Percentiles rank a stretch among this genome's conserved stretches.
These are phyloP conservation scores for Microctenopoma lineatum DNA, from an alignment of 2,797 vertebrate species.

Conservation along the genomic window DNA sequence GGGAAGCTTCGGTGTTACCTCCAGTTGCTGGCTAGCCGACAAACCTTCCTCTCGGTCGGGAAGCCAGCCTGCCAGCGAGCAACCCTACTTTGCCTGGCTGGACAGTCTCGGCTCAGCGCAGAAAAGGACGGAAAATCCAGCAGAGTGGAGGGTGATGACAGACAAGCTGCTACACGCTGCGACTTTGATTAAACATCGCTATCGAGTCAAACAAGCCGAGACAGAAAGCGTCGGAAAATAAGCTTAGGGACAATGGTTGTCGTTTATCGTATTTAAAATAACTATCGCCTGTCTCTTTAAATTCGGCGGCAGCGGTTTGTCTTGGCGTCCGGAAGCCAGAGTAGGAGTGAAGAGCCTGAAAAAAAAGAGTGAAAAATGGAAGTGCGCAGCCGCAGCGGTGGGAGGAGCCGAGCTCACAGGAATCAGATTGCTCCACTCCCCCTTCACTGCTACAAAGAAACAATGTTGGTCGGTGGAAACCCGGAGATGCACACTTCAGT, in stretches of 20 bases:
- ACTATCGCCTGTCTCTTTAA: conserved; percentile 88
- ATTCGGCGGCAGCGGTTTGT: conserved; percentile 87
- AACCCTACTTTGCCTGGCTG: conserved; percentile 78
- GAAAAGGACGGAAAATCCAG: conserved; percentile 67
- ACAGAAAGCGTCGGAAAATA: conserved; percentile 58
- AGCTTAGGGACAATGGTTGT: conserved; percentile 80
- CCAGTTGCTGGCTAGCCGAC: conserved; percentile 81
- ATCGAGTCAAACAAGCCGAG: conserved; percentile 42
- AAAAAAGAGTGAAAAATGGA: conserved; percentile 58
- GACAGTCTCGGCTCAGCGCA: conserved; percentile 74
- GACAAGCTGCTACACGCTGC: conserved; percentile 72
- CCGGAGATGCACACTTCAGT: conserved; percentile 15
- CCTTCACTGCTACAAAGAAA: conserved; percentile 79
- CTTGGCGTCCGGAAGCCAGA: conserved; percentile 86
- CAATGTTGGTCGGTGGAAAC: conserved; percentile 52
- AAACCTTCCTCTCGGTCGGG: conserved; percentile 79
- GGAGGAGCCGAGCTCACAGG: conserved; percentile 70
- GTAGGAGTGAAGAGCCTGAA: conserved; percentile 72
- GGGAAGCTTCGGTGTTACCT: conserved; percentile 75
- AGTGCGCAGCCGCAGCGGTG: conserved; percentile 76
- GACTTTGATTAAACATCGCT: conserved; percentile 70
- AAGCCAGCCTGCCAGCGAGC: conserved; percentile 80
- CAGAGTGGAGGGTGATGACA: conserved; percentile 70
- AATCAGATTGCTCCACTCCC: conserved; percentile 76
- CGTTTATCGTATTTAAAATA: conserved; percentile 83